Conservation (phyloP, 2,797 vertebrate genomes). For the Sphenodon punctatus region DNA sequence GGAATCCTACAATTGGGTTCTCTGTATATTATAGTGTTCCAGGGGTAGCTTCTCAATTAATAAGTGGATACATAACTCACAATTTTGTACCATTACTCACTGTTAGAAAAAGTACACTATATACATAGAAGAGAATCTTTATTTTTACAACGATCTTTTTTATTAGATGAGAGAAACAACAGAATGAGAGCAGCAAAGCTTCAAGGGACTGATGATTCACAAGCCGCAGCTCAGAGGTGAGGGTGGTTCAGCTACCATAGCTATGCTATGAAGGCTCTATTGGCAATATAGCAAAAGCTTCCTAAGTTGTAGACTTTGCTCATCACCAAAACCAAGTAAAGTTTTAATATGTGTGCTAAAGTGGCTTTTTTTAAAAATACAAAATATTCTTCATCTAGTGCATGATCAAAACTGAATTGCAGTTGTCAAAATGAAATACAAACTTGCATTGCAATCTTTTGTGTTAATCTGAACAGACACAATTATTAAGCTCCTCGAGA, state of each 20-base stretch:
- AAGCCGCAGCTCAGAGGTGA: not conserved
- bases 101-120: no score
- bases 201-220: not conserved
- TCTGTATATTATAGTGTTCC: no score
- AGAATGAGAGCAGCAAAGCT: not conserved
- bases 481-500: no score
- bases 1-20: no score
- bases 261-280: no score
- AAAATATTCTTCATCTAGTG: not conserved
- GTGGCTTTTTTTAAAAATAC: not conserved
- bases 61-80: no score
- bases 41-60: no score
- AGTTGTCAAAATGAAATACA: no score
- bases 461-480: no score
- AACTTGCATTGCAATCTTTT: no score
- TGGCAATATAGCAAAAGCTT: not conserved
- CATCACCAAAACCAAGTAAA: not conserved
- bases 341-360: not conserved
- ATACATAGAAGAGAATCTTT: not conserved
- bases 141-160: not conserved
- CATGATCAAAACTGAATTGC: no score
- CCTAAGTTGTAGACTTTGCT: not conserved
- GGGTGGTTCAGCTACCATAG: not conserved
- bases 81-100: no score
- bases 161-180: not conserved